A percentile compares a stretch with the other conserved stretches of the same genome.
Evolutionary conservation across 2,113 vertebrate genomes (phyloP).

Genomic region (Setophaga petechia): DNA sequence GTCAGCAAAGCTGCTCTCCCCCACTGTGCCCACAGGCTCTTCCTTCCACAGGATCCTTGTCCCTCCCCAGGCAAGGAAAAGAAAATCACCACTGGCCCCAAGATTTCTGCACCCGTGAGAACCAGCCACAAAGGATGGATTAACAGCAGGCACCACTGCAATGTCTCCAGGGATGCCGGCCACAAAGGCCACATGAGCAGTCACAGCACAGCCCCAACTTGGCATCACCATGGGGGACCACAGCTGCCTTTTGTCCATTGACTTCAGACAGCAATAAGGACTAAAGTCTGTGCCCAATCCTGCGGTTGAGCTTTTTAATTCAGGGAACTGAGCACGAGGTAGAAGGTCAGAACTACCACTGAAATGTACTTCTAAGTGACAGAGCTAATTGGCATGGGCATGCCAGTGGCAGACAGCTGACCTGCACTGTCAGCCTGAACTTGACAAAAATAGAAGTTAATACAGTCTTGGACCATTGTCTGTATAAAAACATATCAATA

Average conservation of each 20-base stretch:
- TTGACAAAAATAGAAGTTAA: neutral
- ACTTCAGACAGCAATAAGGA: neutral
- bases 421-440: neutral
- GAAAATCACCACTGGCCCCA: neutral
- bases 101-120: neutral
- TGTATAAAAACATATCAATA: neutral
- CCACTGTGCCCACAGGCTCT: neutral
- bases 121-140: neutral
- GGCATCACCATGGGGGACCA: accelerated
- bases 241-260: neutral
- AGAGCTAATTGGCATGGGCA: neutral
- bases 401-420: neutral
- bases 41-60: neutral
- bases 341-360: neutral
- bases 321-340: neutral
- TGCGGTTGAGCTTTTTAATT: neutral
- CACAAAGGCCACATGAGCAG: accelerated
- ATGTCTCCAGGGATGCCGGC: neutral
- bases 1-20: neutral
- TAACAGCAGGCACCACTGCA: neutral
- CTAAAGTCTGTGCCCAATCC: neutral
- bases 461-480: neutral
- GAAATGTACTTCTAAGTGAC: neutral
- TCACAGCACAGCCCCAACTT: neutral
- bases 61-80: neutral